Evolutionary conservation across 1,140 invertebrate genomes (phyloP), one percentile per base, ranked within the genome.

Genomic region (Drosophila carrolli): DNA sequence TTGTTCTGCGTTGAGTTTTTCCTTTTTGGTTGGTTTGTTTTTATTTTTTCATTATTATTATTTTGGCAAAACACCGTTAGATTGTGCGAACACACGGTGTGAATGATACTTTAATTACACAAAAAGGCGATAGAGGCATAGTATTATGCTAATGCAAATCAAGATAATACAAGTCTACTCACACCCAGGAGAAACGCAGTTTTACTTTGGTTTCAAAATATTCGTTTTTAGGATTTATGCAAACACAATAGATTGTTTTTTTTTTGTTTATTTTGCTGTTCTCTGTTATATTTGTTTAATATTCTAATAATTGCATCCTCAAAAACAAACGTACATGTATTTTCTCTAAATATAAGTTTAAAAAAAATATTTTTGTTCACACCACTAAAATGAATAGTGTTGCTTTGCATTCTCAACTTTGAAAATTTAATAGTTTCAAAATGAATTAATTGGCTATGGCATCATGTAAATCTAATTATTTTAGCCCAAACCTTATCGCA

Each of bases 31-130:
- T 29, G 16, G 50, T 19, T 60, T 43, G 47, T 57, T 53, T 58
- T 41, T 35, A 47, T 58, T 47, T 68, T 62, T 55, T 62, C 66
- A 47, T 72, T 74, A 81, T 80, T 84, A 77, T 84, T 77, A 86
- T 85, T 85, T 86, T 76, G 89, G 84, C 79, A 88, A 88, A 86
- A 83, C 55, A 62, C 83, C 83, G 83, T 86, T 86, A 88, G 79
- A 56, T 80, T 88, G 83, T 83, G 83, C 82, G 83, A 86, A 77
- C 82, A 88, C 84, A 43, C 83, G 79, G 84, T 86, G 83, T 88
- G 83, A 89, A 86, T 86, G 79, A 86, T 86, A 86, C 83, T 89
- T 86, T 86, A 89, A 86, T 86, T 89, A 75, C 79, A 65, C 37
- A 56, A 66, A 74, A 43, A 56, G 16, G 50, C 41, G 19, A 70